Base-by-base conservation (phyloP, 2,797 vertebrate species). In the Lateolabrax maculatus region DNA sequence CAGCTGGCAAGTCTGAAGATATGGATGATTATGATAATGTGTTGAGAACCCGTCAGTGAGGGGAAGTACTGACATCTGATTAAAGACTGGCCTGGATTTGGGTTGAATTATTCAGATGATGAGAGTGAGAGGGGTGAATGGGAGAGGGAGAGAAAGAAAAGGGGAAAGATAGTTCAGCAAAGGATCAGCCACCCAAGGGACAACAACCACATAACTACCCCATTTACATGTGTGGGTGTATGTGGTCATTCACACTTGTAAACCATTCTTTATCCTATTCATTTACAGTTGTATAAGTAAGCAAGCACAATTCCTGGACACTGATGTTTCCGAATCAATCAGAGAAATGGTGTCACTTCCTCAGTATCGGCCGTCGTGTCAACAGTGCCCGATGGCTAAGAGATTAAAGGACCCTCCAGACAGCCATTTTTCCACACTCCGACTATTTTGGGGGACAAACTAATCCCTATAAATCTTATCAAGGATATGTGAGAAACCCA, bases 401-500 rank as follows among this genome's bases (percentile, higher is more conserved):
- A 91, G 90, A 93, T 94, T 90, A 92, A 89, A 90, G 82, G 84
- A 83, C 75, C 79, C 79, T 91, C 75, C 46, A 92, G 85, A 87
- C 79, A 86, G 76, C 76, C 80, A 84, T 89, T 92, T 92, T 85
- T 87, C 72, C 75, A 84, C 79, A 88, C 83, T 81, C 80, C 64
- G 75, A 79, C 83, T 84, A 80, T 90, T 95, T 90, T 67, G 74
- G 83, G 83, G 77, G 84, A 77, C 84, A 92, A 87, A 84, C 89
- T 93, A 93, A 94, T 94, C 90, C 90, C 67, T 83, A 84, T 85
- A 91, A 94, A 95, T 94, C 92, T 90, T 91, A 91, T 92, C 89
- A 88, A 89, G 81, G 89, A 85, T 89, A 89, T 90, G 86, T 91
- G 90, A 91, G 89, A 91, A 91, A 90, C 79, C 76, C 89, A 90